These are phyloP conservation scores for Epizoanthus ramosus DNA, from an alignment of 92 coral and sea anemone species.

Conservation along the genomic window DNA sequence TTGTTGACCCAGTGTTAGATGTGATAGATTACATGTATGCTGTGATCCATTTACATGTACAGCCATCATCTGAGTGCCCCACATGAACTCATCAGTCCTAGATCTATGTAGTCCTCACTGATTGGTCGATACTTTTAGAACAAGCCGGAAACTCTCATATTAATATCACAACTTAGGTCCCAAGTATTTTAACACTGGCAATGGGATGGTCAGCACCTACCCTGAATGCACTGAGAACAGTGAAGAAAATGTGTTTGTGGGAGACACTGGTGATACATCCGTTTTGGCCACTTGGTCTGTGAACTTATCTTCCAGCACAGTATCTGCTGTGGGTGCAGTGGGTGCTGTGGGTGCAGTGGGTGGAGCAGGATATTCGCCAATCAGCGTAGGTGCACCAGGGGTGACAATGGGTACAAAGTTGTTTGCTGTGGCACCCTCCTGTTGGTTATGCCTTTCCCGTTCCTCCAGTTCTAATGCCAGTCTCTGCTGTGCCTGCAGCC, in stretches of 20 bases:
- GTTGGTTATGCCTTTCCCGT: conserved; percentile 58
- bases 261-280: not conserved
- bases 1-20: not conserved
- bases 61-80: not conserved
- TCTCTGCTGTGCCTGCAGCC: conserved; percentile 61
- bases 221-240: conserved; percentile 55
- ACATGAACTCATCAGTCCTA: not conserved
- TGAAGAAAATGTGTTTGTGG: conserved; percentile 27
- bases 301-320: conserved; percentile 47
- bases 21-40: not conserved
- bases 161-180: too few relatives aligned
- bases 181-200: not conserved
- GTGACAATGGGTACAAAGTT: conserved; percentile 22
- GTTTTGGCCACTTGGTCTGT: conserved; percentile 61
- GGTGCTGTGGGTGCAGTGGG: conserved; percentile 51
- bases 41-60: not conserved
- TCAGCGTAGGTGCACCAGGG: conserved; percentile 68
- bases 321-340: conserved; percentile 7
- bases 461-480: conserved; percentile 58
- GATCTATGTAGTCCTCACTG: not conserved
- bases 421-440: conserved; percentile 15
- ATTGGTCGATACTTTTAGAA: not conserved
- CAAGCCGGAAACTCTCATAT: too few relatives aligned
- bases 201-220: conserved; percentile 16
- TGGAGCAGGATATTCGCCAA: conserved; percentile 73